Base-by-base conservation (phyloP, 1,140 invertebrate species). In the Odontomachus brunneus region DNA sequence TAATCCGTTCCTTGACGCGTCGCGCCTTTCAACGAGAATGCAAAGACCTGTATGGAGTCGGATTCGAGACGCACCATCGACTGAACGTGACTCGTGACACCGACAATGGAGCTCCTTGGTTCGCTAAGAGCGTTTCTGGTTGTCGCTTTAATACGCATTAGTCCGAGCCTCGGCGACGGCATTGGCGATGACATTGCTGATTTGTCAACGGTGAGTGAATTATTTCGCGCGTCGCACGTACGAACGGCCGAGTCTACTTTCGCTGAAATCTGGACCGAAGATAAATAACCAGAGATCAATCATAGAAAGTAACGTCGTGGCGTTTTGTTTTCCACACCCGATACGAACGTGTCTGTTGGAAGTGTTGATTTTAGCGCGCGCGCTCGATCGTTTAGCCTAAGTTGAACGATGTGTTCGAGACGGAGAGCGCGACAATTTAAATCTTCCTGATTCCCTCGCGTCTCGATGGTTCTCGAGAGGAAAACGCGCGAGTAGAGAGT, bases 61-160 rank as follows among this genome's bases (percentile, higher is more conserved):
- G 19, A 69, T 69, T 80, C 65, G 51, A 59, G 75, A 57, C 33
- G 51, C 22, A 55, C 2, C 62, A 38, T 69, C 75, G 51, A 69
- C 22, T 2, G 44, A 71, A 57, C 51, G 65, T 71, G 75, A 71
- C 24, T 80, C 29, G 14, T 51, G 53, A 14, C 29, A 17, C 19
- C 73, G 14, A 88, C 82, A 89, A 91, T 92, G 91, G 86, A 63
- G 86, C 38, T 87, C 59, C 89, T 91, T 87, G 86, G 90, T 89
- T 65, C 84, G 84, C 85, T 91, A 88, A 92, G 91, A 91, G 92
- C 91, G 85, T 84, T 92, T 75, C 87, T 90, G 72, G 63, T 67
- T 22, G 67, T 83, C 22, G 62, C 67, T 38, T 53, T 88, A 17
- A 66, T 82, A n/a, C 66, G 29, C 59, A 33, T 63, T 44, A 9